Conservation (phyloP, 2,888 invertebrate genomes). For the Sialis fuliginosa region DNA sequence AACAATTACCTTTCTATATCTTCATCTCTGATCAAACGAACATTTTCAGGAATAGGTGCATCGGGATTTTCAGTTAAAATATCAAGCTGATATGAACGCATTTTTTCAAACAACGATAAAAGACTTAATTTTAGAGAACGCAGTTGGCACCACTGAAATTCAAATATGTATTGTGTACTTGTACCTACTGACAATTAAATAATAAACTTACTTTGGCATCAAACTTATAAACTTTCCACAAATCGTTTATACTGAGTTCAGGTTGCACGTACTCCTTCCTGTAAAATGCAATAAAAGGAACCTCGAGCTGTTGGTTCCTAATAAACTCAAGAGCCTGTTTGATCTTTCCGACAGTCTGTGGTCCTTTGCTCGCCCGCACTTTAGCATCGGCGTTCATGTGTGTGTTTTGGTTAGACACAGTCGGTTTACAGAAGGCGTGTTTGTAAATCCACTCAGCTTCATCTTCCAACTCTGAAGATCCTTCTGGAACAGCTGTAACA, state of each 20-base stretch:
- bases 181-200: background rate
- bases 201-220: slow-evolving; percentile 58
- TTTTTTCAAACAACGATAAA: slow-evolving; percentile 66
- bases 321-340: slow-evolving; percentile 89
- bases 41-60: slow-evolving; percentile 64
- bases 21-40: slow-evolving; percentile 67
- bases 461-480: slow-evolving; percentile 73
- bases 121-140: slow-evolving; percentile 70
- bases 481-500: slow-evolving; percentile 64
- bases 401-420: slow-evolving; percentile 63
- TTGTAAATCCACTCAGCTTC: slow-evolving; percentile 98
- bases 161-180: background rate
- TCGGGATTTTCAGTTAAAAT: slow-evolving; percentile 66
- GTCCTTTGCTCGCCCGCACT: slow-evolving; percentile 42
- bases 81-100: slow-evolving; percentile 80
- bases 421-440: slow-evolving; percentile 72
- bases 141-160: slow-evolving; percentile 66
- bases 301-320: slow-evolving; percentile 87
- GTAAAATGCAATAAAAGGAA: slow-evolving; percentile 97
- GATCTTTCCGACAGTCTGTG: slow-evolving; percentile 69
- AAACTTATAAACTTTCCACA: slow-evolving; percentile 95
- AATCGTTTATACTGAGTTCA: slow-evolving; percentile 81
- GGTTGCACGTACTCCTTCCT: slow-evolving; percentile 95
- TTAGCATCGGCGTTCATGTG: slow-evolving; percentile 31
- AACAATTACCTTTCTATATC: slow-evolving; percentile 52